These are phyloP conservation scores for Tenthredo amoena DNA, from an alignment of 2,888 invertebrate genomes.

Conservation along the genomic window DNA sequence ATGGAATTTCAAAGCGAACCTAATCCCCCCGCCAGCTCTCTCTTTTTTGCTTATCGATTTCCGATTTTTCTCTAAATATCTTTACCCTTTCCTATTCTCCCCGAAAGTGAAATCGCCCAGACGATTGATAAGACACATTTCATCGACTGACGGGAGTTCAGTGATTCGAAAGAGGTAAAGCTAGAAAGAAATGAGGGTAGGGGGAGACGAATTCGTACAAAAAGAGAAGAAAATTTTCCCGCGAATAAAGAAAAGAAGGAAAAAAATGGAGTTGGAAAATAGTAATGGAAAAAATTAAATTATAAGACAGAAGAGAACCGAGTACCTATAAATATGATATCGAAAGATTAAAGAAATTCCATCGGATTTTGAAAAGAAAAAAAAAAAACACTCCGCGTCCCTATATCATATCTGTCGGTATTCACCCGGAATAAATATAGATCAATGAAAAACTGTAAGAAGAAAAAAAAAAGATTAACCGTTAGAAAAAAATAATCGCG, in stretches of 20 bases:
- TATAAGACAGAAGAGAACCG: neutral
- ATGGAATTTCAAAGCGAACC: neutral
- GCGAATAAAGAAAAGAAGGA: neutral
- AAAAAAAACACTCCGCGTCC: neutral
- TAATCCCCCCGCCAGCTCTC: neutral
- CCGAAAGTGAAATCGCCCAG: neutral
- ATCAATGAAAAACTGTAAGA: neutral
- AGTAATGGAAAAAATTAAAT: neutral
- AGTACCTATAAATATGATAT: neutral
- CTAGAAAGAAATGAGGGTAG: neutral
- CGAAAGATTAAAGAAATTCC: neutral
- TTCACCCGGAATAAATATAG: too few relatives aligned
- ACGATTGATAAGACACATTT: neutral
- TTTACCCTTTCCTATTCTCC: neutral
- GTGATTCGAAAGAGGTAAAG: neutral
- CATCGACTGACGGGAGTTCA: neutral
- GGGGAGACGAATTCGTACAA: neutral
- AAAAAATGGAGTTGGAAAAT: neutral
- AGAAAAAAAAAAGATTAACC: neutral
- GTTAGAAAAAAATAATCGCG: neutral
- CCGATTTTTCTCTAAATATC: neutral
- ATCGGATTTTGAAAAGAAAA: constrained; percentile 1
- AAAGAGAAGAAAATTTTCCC: neutral
- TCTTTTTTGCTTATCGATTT: neutral
- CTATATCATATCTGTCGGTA: neutral